These are phyloP conservation scores for Gnathonemus longibarbis DNA, from an alignment of 2,113 vertebrate species.

Conservation along the genomic window DNA sequence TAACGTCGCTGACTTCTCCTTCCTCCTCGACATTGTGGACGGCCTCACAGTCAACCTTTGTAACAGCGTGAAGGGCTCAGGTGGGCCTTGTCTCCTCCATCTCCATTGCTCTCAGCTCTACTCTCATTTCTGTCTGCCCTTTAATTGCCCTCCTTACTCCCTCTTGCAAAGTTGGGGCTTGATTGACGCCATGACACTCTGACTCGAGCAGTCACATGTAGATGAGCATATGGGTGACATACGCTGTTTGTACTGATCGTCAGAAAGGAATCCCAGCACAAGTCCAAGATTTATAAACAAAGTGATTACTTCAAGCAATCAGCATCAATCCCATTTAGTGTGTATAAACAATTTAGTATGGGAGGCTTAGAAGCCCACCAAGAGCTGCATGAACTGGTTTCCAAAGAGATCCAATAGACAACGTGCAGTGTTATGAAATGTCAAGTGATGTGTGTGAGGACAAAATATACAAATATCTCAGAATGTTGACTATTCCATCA, in stretches of 20 bases:
- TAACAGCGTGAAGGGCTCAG: conserved; percentile 92
- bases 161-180: neutral
- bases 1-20: conserved; percentile 90
- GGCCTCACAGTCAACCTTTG: conserved; percentile 81
- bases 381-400: neutral
- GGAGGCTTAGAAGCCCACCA: neutral
- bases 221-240: neutral
- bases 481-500: neutral
- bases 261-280: neutral
- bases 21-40: conserved; percentile 81
- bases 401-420: neutral
- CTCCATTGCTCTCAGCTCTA: neutral
- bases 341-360: neutral
- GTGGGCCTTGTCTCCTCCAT: conserved; percentile 46
- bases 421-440: neutral
- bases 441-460: neutral
- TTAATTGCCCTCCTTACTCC: neutral
- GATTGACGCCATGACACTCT: neutral
- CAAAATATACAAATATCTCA: neutral
- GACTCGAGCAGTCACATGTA: neutral
- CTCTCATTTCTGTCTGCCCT: neutral
- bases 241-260: neutral
- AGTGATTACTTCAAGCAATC: neutral
- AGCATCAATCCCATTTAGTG: neutral
- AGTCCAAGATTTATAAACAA: neutral